Conservation (phyloP, 2,113 vertebrate genomes). For the Psephotus haematonotus region DNA sequence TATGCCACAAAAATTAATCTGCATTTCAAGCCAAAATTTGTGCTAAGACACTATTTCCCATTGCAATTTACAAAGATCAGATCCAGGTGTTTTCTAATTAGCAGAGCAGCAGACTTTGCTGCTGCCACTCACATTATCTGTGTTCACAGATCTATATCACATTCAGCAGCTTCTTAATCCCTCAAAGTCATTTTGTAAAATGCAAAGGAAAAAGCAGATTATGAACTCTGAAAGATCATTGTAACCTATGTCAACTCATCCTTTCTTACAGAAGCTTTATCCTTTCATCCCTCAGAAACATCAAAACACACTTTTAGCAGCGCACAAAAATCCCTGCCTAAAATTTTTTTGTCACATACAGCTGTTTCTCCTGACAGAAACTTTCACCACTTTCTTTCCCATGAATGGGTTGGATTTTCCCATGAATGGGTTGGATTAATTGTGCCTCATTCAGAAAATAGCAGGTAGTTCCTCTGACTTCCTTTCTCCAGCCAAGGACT, state of each 20-base stretch:
- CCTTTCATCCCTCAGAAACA: background rate
- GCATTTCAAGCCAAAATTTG: background rate
- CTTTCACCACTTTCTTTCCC: background rate
- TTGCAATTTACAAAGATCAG: background rate
- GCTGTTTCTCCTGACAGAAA: background rate
- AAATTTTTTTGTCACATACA: background rate
- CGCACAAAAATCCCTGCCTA: background rate
- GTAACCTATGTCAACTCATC: background rate
- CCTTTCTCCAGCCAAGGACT: background rate
- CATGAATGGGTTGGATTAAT: background rate
- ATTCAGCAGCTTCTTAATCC: constrained; percentile 7
- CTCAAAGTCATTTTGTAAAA: background rate
- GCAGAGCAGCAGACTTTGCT: background rate
- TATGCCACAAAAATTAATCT: background rate
- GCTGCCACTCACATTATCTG: background rate
- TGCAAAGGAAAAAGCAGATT: background rate
- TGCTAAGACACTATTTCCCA: background rate
- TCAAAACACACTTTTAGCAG: background rate
- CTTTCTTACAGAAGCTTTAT: background rate
- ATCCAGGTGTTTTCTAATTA: constrained; percentile 15
- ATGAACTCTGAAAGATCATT: background rate
- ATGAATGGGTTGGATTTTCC: background rate
- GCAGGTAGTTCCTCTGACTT: background rate
- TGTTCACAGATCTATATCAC: background rate
- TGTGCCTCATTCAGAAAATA: background rate